Evolutionary conservation across 2,888 invertebrate species (phyloP), one percentile per base, ranked within the genome.

Genomic region (Trisateles emortualis): DNA sequence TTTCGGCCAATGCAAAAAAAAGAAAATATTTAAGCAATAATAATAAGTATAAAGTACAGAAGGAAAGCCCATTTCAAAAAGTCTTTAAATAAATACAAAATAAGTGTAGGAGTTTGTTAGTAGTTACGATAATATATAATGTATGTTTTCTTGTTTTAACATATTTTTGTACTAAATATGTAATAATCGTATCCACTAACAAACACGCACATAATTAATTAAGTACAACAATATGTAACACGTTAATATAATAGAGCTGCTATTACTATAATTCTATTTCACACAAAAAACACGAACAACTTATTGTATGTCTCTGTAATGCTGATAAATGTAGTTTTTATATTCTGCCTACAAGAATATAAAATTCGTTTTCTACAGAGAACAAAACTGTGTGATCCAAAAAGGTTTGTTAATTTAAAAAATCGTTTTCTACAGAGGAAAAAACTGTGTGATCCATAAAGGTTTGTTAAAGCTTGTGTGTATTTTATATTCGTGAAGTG

Each of bases 1-100:
- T 76, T 78, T 85, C 90, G 82, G 89, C 88, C 85, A 87, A 82
- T 81, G 90, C 83, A 80, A 86, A 83, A 82, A 72, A 84, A 81
- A 81, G 79, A 80, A 80, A 86, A 63, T 78, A 69, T 66, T 79
- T 83, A 84, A 80, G 77, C 77, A 57, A 53, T 70, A n/a, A n/a
- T 74, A 71, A 51, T 54, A 60, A 49, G 42, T 52, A 61, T 41
- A 53, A 24, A 53, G 52, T 42, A 59, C 29, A 10, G 29, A 16
- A 52, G 16, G 22, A 48, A 35, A 30, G 38, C 32, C 47, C 47
- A 17, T 10, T 41, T n/a, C 41, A 40, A 39, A 40, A 24, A 40
- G 13, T 16, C 35, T n/a, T 24, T 17, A 40, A 26, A 14, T 26
- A 26, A 26, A 29, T 29, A 14, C 29, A 41, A 10, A 29, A 41